Evolutionary conservation across 2,888 invertebrate species (phyloP).

Genomic region (Hyalella azteca): DNA sequence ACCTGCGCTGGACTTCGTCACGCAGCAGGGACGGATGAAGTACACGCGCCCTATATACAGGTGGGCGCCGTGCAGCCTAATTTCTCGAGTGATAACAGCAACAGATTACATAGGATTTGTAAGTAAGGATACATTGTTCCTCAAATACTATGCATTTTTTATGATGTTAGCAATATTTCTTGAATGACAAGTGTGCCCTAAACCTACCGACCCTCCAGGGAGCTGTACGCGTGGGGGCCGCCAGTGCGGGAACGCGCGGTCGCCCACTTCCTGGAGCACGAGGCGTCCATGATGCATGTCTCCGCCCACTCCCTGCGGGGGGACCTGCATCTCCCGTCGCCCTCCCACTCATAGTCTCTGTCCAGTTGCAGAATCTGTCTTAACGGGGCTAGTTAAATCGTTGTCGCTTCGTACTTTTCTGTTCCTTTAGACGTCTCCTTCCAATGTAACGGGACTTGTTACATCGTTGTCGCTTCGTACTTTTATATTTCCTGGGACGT

Average conservation of each 20-base stretch:
- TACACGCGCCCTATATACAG: conserved; percentile 86
- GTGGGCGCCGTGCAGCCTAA: conserved; percentile 61
- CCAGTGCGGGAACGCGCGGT: conserved; percentile 71
- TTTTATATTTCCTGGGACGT: too few species aligned
- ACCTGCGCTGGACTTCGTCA: conserved; percentile 77
- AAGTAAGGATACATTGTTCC: not conserved
- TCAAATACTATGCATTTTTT: not conserved
- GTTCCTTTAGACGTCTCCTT: too few species aligned
- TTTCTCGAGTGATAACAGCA: too few species aligned
- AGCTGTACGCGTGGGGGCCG: conserved; percentile 80
- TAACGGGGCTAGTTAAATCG: too few species aligned
- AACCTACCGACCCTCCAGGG: conserved; percentile 64
- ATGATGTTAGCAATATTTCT: not conserved
- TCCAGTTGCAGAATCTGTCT: too few species aligned
- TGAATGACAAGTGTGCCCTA: not conserved
- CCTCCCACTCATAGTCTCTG: too few species aligned
- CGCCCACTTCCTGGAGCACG: conserved; percentile 74
- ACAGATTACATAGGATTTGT: too few species aligned
- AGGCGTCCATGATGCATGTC: conserved; percentile 83
- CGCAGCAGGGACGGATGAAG: conserved; percentile 88
- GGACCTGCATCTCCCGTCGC: conserved; percentile 75
- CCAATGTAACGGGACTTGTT: too few species aligned
- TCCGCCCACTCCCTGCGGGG: conserved; percentile 76
- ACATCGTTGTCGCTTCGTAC: too few species aligned
- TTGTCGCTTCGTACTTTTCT: too few species aligned